phyloP scores from a whole-genome alignment of 2,113 vertebrate species.

The Pimephales promelas region DNA sequence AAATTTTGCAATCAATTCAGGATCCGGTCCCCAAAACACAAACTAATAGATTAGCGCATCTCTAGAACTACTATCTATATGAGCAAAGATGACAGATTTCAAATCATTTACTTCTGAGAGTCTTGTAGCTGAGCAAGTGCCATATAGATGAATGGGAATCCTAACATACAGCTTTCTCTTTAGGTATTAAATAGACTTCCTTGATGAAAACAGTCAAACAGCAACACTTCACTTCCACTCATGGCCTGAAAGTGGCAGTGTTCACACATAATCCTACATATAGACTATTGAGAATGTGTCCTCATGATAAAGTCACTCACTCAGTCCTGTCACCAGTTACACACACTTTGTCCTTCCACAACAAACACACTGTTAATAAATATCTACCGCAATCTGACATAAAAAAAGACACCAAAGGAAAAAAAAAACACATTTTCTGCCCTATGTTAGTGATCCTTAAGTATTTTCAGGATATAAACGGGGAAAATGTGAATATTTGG shows the following conservation, averaged over 20 bases:
- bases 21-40: neutral
- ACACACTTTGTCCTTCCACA: slow-evolving; percentile 1
- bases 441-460: neutral
- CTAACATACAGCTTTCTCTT: neutral
- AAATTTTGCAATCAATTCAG: neutral
- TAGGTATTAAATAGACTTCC: neutral
- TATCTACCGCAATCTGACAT: neutral
- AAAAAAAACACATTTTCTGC: neutral
- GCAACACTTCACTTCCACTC: slow-evolving; percentile 22
- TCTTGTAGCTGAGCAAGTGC: neutral
- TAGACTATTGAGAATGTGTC: neutral
- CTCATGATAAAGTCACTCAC: neutral
- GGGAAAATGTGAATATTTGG: neutral
- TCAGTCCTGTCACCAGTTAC: slow-evolving; percentile 4
- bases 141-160: neutral
- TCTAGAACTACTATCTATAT: neutral
- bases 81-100: neutral
- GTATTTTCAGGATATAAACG: neutral
- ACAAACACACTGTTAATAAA: slow-evolving; percentile 29
- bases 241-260: slow-evolving; percentile 52
- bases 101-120: neutral
- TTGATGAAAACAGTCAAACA: neutral
- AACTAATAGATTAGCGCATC: neutral
- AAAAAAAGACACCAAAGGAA: slow-evolving; percentile 20
- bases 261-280: slow-evolving; percentile 24